Evolutionary conservation across 2,113 vertebrate genomes (phyloP), one percentile per base, ranked within the genome.

Genomic region (Myotis brandtii): DNA sequence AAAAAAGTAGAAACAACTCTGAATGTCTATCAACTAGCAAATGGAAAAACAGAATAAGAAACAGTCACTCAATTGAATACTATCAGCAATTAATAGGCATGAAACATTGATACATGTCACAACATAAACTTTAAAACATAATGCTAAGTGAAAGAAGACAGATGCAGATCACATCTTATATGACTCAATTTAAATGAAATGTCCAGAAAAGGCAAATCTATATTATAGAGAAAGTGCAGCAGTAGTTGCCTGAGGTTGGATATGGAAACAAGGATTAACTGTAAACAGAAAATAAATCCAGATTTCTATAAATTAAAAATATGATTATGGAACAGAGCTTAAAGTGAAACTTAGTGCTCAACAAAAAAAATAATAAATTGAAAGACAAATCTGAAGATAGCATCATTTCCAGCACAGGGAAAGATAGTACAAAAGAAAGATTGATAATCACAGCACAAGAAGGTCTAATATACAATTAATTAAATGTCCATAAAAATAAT

Each of bases 261-360:
- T 52, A 34, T 34, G 2, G 27, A 4, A 69, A 82, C 1, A 67
- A n/a, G 14, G 9, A 59, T 59, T 67, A 94, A 94, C 14, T 89
- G 8, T 70, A 56, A 82, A 77, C 17, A 70, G 40, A 50, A 50
- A 91, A 96, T 76, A 18, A 86, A 62, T 81, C 34, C 27, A 0
- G 66, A 96, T 62, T 83, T 83, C 34, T 46, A 84, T 23, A 64
- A 79, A 83, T 87, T 89, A 76, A 56, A 90, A 90, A 32, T 20
- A 73, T 43, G 10, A 77, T 77, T 10, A 9, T 6, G 56, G 9
- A 89, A 81, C 9, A 64, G 52, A 46, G 40, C 16, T 88, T 86
- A 90, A 12, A 62, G 40, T 86, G 30, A 34, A 86, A 86, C 54
- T 40, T 25, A n/a, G 25, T 56, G n/a, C 23, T 72, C 21, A 90